A percentile compares a stretch with the other conserved stretches of the same genome.
Evolutionary conservation across 30 jellyfish, hydroid and myxozoan species (phyloP).

Genomic region (Hydra vulgaris): DNA sequence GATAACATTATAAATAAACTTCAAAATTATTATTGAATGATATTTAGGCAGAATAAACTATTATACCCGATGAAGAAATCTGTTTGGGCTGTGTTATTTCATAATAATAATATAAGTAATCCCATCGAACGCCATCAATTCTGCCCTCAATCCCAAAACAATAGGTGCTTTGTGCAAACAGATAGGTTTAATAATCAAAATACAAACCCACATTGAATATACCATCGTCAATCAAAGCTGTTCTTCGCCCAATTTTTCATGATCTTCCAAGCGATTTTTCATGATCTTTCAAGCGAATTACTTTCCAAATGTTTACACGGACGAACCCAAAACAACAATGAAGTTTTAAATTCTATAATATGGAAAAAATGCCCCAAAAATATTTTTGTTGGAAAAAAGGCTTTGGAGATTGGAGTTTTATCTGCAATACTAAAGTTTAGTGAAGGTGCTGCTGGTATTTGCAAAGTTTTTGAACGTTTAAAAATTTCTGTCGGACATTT

Average conservation of each 20-base stretch:
- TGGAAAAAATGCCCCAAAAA: slow-evolving; percentile 26
- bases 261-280: slow-evolving; percentile 7
- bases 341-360: slow-evolving; percentile 15
- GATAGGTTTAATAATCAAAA: background rate
- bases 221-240: slow-evolving; percentile 13
- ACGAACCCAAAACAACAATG: slow-evolving; percentile 29
- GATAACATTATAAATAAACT: slow-evolving; percentile 1
- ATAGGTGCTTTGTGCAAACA: background rate
- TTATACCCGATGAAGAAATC: slow-evolving; percentile 13
- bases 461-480: slow-evolving; percentile 12
- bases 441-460: slow-evolving; percentile 22
- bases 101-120: background rate
- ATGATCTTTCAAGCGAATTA: slow-evolving; percentile 3
- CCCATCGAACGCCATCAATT: slow-evolving; percentile 3
- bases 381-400: slow-evolving; percentile 20
- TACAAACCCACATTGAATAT: slow-evolving; percentile 7
- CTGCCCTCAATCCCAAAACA: background rate
- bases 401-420: slow-evolving; percentile 16
- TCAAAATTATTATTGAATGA: slow-evolving; percentile 25
- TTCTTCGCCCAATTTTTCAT: background rate
- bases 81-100: slow-evolving; percentile 14
- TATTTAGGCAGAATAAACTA: slow-evolving; percentile 5
- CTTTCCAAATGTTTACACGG: slow-evolving; percentile 28
- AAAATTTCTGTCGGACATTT: slow-evolving; percentile 19
- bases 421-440: slow-evolving; percentile 34